Evolutionary conservation across 2,797 vertebrate genomes (phyloP).

Genomic region (Dermochelys coriacea): DNA sequence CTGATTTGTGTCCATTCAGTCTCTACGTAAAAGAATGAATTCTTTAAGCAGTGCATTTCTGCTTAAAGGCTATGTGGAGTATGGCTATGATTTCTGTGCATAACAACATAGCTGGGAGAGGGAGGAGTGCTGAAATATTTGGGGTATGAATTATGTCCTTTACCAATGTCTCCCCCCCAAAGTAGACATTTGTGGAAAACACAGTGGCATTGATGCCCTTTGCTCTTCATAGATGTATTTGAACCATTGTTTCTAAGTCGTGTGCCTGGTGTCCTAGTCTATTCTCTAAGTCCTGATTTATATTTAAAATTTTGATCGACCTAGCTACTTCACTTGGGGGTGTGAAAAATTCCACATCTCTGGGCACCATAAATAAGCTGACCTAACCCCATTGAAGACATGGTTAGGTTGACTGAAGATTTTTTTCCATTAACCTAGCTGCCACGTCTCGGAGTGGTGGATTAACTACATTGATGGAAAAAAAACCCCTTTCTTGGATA

Average conservation of each 20-base stretch:
- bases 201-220: not conserved
- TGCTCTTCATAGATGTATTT: rapidly evolving
- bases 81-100: not conserved
- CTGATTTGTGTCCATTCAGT: too few relatives aligned
- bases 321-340: not conserved
- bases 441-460: not conserved
- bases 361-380: not conserved
- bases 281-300: not conserved
- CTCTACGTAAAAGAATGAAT: too few relatives aligned
- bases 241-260: not conserved
- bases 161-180: not conserved
- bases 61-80: not conserved
- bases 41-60: rapidly evolving
- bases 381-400: not conserved
- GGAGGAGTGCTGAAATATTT: not conserved
- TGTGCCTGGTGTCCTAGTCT: not conserved
- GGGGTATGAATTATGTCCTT: not conserved
- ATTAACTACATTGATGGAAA: not conserved
- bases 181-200: not conserved
- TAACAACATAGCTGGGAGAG: not conserved
- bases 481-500: not conserved
- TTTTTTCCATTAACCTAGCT: not conserved
- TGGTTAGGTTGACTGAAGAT: not conserved
- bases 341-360: not conserved
- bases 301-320: not conserved